These are phyloP conservation scores for Aplysia californica DNA, from an alignment of 1,140 invertebrate genomes.

Conservation along the genomic window DNA sequence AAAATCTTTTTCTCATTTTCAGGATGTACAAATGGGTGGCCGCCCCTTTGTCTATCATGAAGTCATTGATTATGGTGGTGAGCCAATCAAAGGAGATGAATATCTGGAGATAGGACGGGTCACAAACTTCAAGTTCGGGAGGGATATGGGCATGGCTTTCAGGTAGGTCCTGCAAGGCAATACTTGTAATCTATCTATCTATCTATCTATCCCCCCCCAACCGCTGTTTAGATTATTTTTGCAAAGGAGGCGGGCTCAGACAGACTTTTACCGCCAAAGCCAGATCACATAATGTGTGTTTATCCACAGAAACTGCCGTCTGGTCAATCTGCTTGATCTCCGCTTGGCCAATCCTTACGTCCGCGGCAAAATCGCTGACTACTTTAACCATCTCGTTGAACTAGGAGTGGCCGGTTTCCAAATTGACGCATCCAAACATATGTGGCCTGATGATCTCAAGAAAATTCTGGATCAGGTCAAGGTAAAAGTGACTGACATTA, in stretches of 20 bases:
- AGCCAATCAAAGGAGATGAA: slow-evolving; percentile 73
- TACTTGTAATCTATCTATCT: neutral
- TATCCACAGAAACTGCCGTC: too few relatives aligned
- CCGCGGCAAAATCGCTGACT: too few relatives aligned
- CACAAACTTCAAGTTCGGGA: slow-evolving; percentile 80
- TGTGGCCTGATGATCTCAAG: too few relatives aligned
- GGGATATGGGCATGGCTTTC: slow-evolving; percentile 58
- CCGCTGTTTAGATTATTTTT: neutral
- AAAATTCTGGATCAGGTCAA: too few relatives aligned
- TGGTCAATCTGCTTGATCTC: too few relatives aligned
- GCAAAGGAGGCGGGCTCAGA: neutral
- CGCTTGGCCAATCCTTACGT: too few relatives aligned
- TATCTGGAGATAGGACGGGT: slow-evolving; percentile 73
- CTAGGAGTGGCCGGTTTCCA: too few relatives aligned
- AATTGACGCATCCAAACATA: too few relatives aligned
- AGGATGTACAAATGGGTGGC: neutral
- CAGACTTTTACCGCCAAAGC: neutral
- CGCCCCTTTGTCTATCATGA: slow-evolving; percentile 77
- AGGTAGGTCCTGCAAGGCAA: neutral
- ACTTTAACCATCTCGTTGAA: too few relatives aligned
- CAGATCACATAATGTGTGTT: too few relatives aligned
- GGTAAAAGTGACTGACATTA: too few relatives aligned
- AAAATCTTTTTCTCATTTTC: too few relatives aligned
- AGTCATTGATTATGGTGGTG: slow-evolving; percentile 81
- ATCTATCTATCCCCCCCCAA: neutral